Evolutionary conservation across 2,888 invertebrate species (phyloP), one percentile per base, ranked within the genome.

Genomic region (Pocota personata): DNA sequence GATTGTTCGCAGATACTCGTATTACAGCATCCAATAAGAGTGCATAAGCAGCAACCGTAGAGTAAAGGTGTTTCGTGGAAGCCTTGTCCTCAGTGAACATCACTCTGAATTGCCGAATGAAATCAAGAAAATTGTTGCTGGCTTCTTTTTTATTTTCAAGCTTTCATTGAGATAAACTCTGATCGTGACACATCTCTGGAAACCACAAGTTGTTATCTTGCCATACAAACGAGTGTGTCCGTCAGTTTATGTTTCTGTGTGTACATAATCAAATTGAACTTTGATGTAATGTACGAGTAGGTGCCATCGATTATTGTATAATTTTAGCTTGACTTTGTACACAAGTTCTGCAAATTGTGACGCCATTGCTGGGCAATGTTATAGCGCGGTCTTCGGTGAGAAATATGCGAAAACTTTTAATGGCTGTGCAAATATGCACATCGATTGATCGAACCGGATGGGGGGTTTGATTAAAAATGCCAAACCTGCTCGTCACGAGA

Each of bases 221-320:
- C 32, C 35, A 8, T 48, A 69, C 30, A 57, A 79, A 58, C 66
- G 52, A 64, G 48, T 75, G 55, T 83, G 78, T 73, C 73, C 78
- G 16, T 78, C 72, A 78, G 66, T 43, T 58, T 62, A 46, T 64
- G 35, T 12, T 46, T 64, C 32, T 43, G 21, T 78, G 66, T 67
- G 69, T 73, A 71, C 69, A 76, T 84, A 84, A 84, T 84, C 69
- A 43, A 80, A 75, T 64, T 80, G 84, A 84, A 84, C 84, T 84
- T 84, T 84, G 69, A 84, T 79, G 46, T 84, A 84, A 84, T 69
- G 64, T n/a, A n/a, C n/a, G n/a, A n/a, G n/a, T 75, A 75, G 69
- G 64, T 79, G 69, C 79, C 35, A 84, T 71, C 75, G 75, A 71
- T 76, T 46, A 76, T 79, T 79, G 71, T 75, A 84, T 57, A 75